Evolutionary conservation across 2,888 invertebrate genomes (phyloP), one percentile per base, ranked within the genome.

Genomic region (Podabrus alpinus): DNA sequence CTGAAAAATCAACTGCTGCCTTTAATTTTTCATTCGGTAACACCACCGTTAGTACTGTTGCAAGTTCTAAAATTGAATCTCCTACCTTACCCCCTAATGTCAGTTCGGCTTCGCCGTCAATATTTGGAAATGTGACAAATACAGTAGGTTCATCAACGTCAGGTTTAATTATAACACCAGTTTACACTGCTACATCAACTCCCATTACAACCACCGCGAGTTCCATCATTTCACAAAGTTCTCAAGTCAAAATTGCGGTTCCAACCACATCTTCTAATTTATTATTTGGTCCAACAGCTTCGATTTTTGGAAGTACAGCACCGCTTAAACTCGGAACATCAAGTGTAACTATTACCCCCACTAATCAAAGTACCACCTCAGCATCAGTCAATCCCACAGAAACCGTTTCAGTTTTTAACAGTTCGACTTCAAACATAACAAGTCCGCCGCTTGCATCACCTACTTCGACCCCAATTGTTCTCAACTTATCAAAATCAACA

Each of bases 221-320:
- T 67, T 21, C 66, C 66, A 45, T n/a, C 24, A 13, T 60, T 69
- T 25, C 64, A 71, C 15, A 17, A 66, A 67, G 19, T 21, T 45
- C 21, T 19, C 15, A 15, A 11, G 19, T 17, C 19, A 68, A 19
- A 15, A 71, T 67, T 68, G 29, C 77, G n/a, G 62, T 71, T 59
- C 11, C 68, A 68, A 59, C 71, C 45, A 67, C 74, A 21, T 69
- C 15, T 78, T 81, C 5, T 78, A 15, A 67, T 66, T 15, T 21
- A 59, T 66, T 59, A 60, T 67, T 45, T 66, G 45, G 17, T 25
- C 66, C 62, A 71, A 64, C 75, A 72, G 17, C 76, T 69, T 72
- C 83, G 10, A 78, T 88, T 72, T 88, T 88, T 72, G 85, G 85
- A 60, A 80, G 84, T 16, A 83, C 85, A 15, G 80, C 83, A 15